A percentile compares a stretch with the other conserved stretches of the same genome.
These are phyloP conservation scores for Mesorhabditis belari DNA, from an alignment of 2,888 invertebrate species.

Conservation along the genomic window DNA sequence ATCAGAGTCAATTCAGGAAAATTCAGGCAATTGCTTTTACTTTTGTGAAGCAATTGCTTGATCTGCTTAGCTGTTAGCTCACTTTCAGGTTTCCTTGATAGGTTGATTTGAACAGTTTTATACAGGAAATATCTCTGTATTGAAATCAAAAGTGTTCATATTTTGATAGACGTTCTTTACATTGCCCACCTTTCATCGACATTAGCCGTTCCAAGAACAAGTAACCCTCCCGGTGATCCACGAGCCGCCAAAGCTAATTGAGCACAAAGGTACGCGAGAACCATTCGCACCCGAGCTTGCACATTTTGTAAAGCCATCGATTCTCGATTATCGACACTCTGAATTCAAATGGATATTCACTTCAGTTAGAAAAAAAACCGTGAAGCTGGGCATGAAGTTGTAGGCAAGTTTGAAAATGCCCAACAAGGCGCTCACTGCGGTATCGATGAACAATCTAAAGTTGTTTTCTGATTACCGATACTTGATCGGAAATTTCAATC, in stretches of 20 bases:
- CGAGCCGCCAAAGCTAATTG: slow-evolving; percentile 83
- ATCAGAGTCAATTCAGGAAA: too few species aligned
- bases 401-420: slow-evolving; percentile 66
- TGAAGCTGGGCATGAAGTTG: slow-evolving; percentile 29
- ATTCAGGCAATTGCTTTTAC: too few species aligned
- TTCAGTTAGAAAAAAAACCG: slow-evolving; percentile 3
- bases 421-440: slow-evolving; percentile 75
- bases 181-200: slow-evolving; percentile 76
- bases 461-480: neutral
- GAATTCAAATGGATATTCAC: slow-evolving; percentile 54
- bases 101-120: too few species aligned
- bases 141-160: too few species aligned
- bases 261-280: slow-evolving; percentile 87
- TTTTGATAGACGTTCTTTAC: too few species aligned
- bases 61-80: too few species aligned
- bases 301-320: slow-evolving; percentile 93
- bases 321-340: slow-evolving; percentile 82
- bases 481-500: neutral
- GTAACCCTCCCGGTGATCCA: slow-evolving; percentile 73
- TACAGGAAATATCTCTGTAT: too few species aligned
- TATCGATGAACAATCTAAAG: slow-evolving; percentile 68
- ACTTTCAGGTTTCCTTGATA: too few species aligned
- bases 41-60: too few species aligned
- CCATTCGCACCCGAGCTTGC: slow-evolving; percentile 91
- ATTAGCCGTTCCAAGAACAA: slow-evolving; percentile 87